These are phyloP conservation scores for Dipus sagitta DNA, from an alignment of 2,797 vertebrate species.

Conservation along the genomic window DNA sequence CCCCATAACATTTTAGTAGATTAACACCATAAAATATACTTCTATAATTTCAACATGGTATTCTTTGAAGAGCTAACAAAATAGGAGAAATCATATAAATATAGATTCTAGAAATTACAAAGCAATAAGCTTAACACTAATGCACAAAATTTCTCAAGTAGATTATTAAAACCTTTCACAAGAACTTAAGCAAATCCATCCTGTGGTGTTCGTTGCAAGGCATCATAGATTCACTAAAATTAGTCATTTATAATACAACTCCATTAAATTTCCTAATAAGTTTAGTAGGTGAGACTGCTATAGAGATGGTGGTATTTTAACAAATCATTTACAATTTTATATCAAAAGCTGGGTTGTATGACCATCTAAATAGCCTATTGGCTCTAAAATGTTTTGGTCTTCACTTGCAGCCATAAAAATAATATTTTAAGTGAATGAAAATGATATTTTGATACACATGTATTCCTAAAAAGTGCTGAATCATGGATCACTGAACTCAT, in stretches of 20 bases:
- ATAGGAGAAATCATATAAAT: not conserved
- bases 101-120: not conserved
- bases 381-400: not conserved
- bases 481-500: conserved; percentile 2
- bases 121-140: not conserved
- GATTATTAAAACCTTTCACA: not conserved
- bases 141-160: not conserved
- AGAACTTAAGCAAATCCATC: not conserved
- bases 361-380: not conserved
- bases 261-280: not conserved
- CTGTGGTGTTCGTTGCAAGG: not conserved
- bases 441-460: not conserved
- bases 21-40: conserved; percentile 10
- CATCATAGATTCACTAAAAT: conserved; percentile 12
- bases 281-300: not conserved
- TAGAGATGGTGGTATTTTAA: not conserved
- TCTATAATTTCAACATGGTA: not conserved
- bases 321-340: conserved; percentile 1
- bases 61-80: conserved; percentile 21
- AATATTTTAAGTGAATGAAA: not conserved
- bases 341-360: not conserved
- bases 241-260: not conserved
- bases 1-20: not conserved
- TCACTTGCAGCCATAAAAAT: not conserved
- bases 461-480: not conserved